Conservation (phyloP, 2,888 invertebrate species). For the Meliscaeva auricollis region DNA sequence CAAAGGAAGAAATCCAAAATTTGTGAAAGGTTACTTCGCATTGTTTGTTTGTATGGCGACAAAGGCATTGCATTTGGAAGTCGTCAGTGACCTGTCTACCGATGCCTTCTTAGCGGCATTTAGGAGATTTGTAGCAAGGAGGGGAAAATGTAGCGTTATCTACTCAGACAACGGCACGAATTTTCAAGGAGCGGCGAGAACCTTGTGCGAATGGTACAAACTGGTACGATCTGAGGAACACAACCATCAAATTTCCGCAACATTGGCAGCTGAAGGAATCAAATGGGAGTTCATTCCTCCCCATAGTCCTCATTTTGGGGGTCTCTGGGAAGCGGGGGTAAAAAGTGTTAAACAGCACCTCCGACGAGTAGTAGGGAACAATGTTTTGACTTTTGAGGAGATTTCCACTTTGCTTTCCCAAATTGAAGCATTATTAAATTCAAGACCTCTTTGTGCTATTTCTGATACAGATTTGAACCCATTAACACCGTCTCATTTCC, state of each 20-base stretch:
- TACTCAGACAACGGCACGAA: no score
- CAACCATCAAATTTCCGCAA: slow-evolving; percentile 39
- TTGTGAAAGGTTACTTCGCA: slow-evolving; percentile 50
- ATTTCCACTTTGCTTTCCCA: slow-evolving; percentile 49
- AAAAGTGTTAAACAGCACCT: slow-evolving; percentile 69
- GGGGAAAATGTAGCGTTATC: slow-evolving; percentile 29
- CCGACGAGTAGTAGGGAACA: slow-evolving; percentile 28
- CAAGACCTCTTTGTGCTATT: slow-evolving; percentile 53
- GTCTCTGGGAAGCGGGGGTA: slow-evolving; percentile 63
- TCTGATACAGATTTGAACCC: slow-evolving; percentile 62
- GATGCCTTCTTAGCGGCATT: slow-evolving; percentile 1
- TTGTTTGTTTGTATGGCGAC: slow-evolving; percentile 63
- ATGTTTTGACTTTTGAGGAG: slow-evolving; percentile 46
- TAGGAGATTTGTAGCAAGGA: slow-evolving; percentile 50
- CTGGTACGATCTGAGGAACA: slow-evolving; percentile 43
- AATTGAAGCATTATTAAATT: slow-evolving; percentile 63
- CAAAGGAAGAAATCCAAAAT: slow-evolving; percentile 34
- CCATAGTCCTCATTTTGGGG: slow-evolving; percentile 60
- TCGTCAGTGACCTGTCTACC: slow-evolving; percentile 54
- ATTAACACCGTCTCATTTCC: slow-evolving; percentile 60
- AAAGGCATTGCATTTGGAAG: slow-evolving; percentile 53
- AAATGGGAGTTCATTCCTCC: slow-evolving; percentile 57
- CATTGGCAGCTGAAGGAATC: no score
- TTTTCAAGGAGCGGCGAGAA: slow-evolving; percentile 31
- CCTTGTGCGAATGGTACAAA: slow-evolving; percentile 43